phyloP scores from a whole-genome alignment of 1,140 invertebrate species.

The Cotesia vestalis region DNA sequence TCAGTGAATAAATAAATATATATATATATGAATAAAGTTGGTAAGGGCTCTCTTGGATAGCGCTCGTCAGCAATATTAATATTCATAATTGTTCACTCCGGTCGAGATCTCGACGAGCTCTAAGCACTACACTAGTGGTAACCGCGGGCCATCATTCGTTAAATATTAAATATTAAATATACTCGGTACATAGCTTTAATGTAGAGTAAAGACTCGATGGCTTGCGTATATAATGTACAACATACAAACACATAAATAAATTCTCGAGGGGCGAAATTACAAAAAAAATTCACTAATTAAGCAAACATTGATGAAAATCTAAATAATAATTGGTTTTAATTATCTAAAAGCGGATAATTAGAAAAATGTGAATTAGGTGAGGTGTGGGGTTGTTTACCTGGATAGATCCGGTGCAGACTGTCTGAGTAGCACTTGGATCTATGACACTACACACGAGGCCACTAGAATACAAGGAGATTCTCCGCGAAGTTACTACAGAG shows the following conservation, averaged over 20 bases:
- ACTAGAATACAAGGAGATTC: conserved; percentile 62
- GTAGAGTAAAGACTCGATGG: too few species aligned
- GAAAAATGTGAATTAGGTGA: too few species aligned
- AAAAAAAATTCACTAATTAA: neutral
- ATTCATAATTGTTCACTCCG: conserved; percentile 55
- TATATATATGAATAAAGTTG: conserved; percentile 19
- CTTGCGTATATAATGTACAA: too few species aligned
- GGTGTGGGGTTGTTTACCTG: too few species aligned
- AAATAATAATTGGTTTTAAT: too few species aligned
- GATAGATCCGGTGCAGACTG: conserved; percentile 1
- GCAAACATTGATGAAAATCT: neutral
- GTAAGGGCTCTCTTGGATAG: conserved; percentile 49
- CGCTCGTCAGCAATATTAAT: conserved; percentile 63
- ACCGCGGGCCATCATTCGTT: conserved; percentile 18
- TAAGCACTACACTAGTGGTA: conserved; percentile 20
- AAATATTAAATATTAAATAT: neutral
- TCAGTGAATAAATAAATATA: too few species aligned
- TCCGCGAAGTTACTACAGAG: conserved; percentile 40
- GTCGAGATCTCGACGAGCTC: conserved; percentile 29
- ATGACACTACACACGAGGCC: conserved; percentile 62
- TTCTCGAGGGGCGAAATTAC: neutral
- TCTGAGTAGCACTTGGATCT: conserved; percentile 60
- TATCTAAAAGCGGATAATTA: too few species aligned
- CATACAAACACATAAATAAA: too few species aligned
- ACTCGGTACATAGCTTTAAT: neutral